Evolutionary conservation across 2,797 vertebrate genomes (phyloP), one percentile per base, ranked within the genome.

Genomic region (Eremophila alpestris): DNA sequence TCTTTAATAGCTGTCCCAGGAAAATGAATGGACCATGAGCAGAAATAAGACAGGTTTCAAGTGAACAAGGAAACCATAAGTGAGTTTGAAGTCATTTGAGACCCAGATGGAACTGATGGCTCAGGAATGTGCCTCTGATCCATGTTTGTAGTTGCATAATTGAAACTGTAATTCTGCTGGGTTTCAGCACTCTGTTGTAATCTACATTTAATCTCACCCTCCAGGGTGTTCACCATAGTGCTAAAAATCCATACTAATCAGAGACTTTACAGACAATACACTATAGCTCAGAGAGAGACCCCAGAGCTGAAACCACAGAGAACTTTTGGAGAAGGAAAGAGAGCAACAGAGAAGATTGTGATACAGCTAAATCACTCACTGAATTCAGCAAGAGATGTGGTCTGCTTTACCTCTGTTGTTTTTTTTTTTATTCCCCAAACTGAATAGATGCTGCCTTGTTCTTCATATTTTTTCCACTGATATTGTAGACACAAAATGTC

Each of bases 131-230:
- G 68, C 91, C 87, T 95, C 78, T 83, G 92, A 90, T 86, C 78
- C 88, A 55, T 84, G 60, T 83, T 95, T 94, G 38, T 20, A 89
- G 92, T 74, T 93, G 64, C 60, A 75, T 81, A 95, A 96, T 92
- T 92, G 88, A 92, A 96, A 97, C 96, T 91, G 59, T 94, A 96
- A 96, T 95, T 84, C 93, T 83, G 49, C n/a, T 83, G 95, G 94
- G 78, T 96, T 95, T 97, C 91, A 96, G 89, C 62, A 90, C 65
- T 91, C 93, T 93, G 82, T 90, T 83, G 63, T 95, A 65, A 83
- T 87, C 91, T 83, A 81, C 92, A 87, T 93, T 94, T 94, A 95
- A 96, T 97, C 91, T 90, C 69, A 84, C 90, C 41, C 80, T 94
- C 73, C 76, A 83, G 87, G 79, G 63, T 86, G 60, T 58, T 87